Evolutionary conservation across 2,888 invertebrate genomes (phyloP).

Genomic region (Craniophora ligustri): DNA sequence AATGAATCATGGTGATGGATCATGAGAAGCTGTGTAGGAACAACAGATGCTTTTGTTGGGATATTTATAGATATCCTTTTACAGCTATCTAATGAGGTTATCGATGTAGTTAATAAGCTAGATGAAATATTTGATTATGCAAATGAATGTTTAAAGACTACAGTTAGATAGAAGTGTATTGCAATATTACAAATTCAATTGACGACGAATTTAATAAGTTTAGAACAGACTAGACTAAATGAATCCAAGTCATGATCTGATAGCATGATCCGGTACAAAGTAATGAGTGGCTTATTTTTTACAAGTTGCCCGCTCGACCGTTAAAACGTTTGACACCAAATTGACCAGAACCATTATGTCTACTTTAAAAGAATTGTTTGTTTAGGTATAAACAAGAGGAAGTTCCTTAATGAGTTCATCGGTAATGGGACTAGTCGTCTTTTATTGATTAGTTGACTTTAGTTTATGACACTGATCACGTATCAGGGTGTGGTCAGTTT

Average conservation of each 20-base stretch:
- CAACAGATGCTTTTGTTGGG: constrained; percentile 34
- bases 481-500: not conserved
- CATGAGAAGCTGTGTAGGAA: constrained; percentile 58
- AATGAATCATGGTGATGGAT: constrained; percentile 61
- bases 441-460: constrained; percentile 17
- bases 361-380: constrained; percentile 41
- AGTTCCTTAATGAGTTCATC: constrained; percentile 39
- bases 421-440: constrained; percentile 42
- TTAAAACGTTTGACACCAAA: constrained; percentile 36
- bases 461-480: constrained; percentile 17
- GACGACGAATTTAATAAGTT: not conserved
- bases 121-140: constrained; percentile 19
- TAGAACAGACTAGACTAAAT: constrained; percentile 17
- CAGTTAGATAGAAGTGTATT: constrained; percentile 1
- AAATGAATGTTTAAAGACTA: not conserved
- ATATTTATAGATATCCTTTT: constrained; percentile 19
- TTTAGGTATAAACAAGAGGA: constrained; percentile 37
- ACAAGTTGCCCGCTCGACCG: constrained; percentile 17
- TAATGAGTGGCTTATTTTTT: constrained; percentile 34
- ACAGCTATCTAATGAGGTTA: constrained; percentile 32
- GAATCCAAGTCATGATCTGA: constrained; percentile 24
- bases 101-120: constrained; percentile 14
- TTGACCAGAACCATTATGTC: constrained; percentile 31
- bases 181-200: not conserved
- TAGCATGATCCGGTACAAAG: constrained; percentile 29